Evolutionary conservation across 1,140 invertebrate genomes (phyloP).

Genomic region (Pogonus chalceus): DNA sequence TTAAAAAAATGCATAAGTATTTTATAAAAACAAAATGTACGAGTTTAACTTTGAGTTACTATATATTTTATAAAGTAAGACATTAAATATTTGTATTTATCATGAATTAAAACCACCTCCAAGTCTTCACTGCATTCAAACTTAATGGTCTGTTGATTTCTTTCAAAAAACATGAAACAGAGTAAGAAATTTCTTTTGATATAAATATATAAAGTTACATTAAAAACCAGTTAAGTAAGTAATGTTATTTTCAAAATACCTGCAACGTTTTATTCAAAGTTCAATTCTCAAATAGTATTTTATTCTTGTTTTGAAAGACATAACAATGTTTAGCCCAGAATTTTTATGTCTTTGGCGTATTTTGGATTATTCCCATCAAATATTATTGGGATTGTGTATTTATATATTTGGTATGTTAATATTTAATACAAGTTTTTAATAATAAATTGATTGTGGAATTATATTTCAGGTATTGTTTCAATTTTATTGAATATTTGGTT

Average conservation of each 20-base stretch:
- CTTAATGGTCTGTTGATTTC: no score
- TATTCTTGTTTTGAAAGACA: background rate
- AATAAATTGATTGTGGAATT: conserved; percentile 9
- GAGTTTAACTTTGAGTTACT: no score
- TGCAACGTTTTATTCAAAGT: background rate
- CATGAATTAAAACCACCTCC: no score
- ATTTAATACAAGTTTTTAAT: background rate
- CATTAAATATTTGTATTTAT: no score
- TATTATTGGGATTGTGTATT: conserved; percentile 37
- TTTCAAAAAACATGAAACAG: no score
- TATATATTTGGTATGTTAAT: conserved; percentile 39
- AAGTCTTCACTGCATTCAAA: no score
- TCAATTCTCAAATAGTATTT: background rate
- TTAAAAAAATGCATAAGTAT: no score
- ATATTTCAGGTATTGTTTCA: conserved; percentile 37
- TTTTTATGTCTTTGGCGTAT: conserved; percentile 42
- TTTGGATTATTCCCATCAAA: conserved; percentile 41
- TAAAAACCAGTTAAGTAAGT: background rate
- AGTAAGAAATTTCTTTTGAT: no score
- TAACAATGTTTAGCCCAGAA: conserved; percentile 22
- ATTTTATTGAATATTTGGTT: conserved; percentile 42
- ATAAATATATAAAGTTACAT: no score
- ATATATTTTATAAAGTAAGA: no score
- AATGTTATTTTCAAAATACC: background rate
- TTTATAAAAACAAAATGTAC: no score